These are phyloP conservation scores for Lasius fuliginosus DNA, from an alignment of 2,888 invertebrate species.

Conservation along the genomic window DNA sequence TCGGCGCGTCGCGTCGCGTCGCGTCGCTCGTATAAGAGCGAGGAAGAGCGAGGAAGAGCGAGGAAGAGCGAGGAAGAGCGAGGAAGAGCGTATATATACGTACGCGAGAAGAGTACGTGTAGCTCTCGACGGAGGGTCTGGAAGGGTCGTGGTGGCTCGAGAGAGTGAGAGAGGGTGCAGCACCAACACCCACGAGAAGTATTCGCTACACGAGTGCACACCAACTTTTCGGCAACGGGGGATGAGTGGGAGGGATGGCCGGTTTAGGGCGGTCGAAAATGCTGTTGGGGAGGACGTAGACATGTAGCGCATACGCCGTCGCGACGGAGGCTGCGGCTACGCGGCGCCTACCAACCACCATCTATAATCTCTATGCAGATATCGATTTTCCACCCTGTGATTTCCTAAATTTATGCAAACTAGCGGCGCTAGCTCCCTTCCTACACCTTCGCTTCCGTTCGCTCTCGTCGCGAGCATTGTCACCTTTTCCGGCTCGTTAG, in stretches of 20 bases:
- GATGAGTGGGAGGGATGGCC: conserved; percentile 40
- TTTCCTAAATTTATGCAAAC: conserved; percentile 87
- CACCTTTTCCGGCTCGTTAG: conserved; percentile 28
- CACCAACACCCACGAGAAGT: conserved; percentile 45
- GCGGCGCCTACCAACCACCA: conserved; percentile 86
- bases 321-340: conserved; percentile 86
- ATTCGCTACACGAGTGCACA: conserved; percentile 46
- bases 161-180: conserved; percentile 40
- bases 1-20: background rate
- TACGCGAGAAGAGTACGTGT: conserved; percentile 31
- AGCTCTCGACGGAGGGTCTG: conserved; percentile 50
- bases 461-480: conserved; percentile 28
- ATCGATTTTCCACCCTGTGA: conserved; percentile 86
- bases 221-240: conserved; percentile 50
- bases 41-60: conserved; percentile 24
- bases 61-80: too few species aligned
- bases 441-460: background rate
- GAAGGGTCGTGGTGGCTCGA: conserved; percentile 35
- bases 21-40: too few species aligned
- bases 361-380: conserved; percentile 87
- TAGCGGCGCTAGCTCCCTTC: conserved; percentile 74
- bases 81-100: conserved; percentile 63
- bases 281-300: conserved; percentile 77
- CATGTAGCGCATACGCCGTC: conserved; percentile 85
- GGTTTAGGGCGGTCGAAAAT: conserved; percentile 59